phyloP scores from a whole-genome alignment of 2,797 vertebrate species.

The Xerus rutilus region DNA sequence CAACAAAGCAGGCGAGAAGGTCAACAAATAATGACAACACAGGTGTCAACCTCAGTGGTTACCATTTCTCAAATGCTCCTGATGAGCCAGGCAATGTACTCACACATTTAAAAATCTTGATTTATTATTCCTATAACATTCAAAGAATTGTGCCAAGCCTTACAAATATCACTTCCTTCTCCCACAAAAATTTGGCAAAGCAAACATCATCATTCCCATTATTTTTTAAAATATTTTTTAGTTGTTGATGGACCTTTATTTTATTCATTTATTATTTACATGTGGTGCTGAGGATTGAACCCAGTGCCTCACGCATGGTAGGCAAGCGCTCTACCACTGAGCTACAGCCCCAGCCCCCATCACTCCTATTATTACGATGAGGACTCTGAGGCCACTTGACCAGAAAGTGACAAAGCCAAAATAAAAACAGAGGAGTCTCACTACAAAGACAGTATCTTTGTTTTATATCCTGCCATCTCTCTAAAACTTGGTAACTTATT shows the following conservation, averaged over 20 bases:
- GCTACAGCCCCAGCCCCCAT: no score
- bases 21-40: not conserved
- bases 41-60: not conserved
- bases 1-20: not conserved
- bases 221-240: not conserved
- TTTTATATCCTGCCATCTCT: not conserved
- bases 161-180: not conserved
- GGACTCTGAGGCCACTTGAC: not conserved
- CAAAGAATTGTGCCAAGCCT: not conserved
- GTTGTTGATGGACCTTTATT: no score
- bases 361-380: no score
- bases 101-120: not conserved
- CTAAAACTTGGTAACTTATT: not conserved
- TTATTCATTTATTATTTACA: no score
- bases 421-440: not conserved
- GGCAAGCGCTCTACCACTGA: no score
- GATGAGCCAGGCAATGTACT: not conserved
- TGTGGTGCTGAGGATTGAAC: no score
- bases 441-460: not conserved
- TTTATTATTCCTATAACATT: not conserved
- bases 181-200: not conserved
- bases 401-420: not conserved
- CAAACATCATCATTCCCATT: not conserved
- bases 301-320: no score
- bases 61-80: not conserved